These are phyloP conservation scores for Mayetiola destructor DNA, from an alignment of 2,888 invertebrate genomes.

Conservation along the genomic window DNA sequence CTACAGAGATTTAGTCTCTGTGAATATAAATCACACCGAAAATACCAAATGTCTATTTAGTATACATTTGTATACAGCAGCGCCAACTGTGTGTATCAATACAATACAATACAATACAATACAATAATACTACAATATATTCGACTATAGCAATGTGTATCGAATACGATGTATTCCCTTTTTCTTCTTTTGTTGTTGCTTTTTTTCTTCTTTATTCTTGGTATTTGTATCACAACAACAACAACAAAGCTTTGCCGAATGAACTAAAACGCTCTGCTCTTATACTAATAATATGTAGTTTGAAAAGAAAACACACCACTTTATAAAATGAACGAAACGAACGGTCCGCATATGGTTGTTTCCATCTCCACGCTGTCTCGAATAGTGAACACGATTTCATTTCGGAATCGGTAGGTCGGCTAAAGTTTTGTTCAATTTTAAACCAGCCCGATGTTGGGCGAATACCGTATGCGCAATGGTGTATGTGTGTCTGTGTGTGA, in stretches of 20 bases:
- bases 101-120: not conserved
- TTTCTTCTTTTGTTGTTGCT: not conserved
- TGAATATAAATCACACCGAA: no score
- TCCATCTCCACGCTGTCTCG: constrained; percentile 11
- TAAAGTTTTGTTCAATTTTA: constrained; percentile 9
- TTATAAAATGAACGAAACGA: not conserved
- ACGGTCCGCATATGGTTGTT: constrained; percentile 5
- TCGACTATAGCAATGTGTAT: not conserved
- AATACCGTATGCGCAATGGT: constrained; percentile 4
- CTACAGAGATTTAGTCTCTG: no score
- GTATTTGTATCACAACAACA: not conserved
- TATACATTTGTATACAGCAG: not conserved
- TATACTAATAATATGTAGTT: not conserved
- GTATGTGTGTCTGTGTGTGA: no score
- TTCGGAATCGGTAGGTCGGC: constrained; percentile 5
- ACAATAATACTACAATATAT: not conserved
- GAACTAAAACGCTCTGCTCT: not conserved
- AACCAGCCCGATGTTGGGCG: constrained; percentile 13
- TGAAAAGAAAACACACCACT: constrained; percentile 12
- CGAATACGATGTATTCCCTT: not conserved
- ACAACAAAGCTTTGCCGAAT: no score
- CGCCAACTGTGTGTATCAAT: not conserved
- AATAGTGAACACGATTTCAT: constrained; percentile 8
- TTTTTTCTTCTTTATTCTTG: not conserved
- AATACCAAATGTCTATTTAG: no score